These are phyloP conservation scores for Xyrauchen texanus DNA, from an alignment of 2,113 vertebrate species.

Conservation along the genomic window DNA sequence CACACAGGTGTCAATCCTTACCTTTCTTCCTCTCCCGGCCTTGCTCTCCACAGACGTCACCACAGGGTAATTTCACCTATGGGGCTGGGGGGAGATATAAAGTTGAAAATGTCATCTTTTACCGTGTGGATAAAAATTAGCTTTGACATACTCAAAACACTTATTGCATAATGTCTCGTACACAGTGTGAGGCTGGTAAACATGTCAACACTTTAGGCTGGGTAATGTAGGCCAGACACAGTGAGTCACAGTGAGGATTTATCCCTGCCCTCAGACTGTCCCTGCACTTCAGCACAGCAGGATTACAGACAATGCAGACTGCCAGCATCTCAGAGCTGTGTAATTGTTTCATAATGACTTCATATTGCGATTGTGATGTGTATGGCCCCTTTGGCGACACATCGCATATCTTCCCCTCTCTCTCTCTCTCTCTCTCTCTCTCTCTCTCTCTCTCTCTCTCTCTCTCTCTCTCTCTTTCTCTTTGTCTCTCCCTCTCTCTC, in stretches of 20 bases:
- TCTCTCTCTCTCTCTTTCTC: not conserved
- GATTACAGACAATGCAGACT: slow-evolving; percentile 37
- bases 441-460: not conserved
- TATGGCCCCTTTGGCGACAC: slow-evolving; percentile 15
- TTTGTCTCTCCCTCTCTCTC: not conserved
- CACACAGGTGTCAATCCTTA: too few species aligned
- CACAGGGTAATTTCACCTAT: slow-evolving; percentile 77
- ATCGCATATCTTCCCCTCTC: too few species aligned
- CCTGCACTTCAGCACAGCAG: slow-evolving; percentile 9
- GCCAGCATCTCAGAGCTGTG: slow-evolving; percentile 34
- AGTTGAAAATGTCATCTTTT: slow-evolving; percentile 71
- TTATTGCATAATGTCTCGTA: not conserved
- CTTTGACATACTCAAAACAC: not conserved
- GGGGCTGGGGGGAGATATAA: slow-evolving; percentile 95
- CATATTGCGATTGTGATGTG: slow-evolving; percentile 32
- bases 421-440: too few species aligned
- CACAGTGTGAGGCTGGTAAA: slow-evolving; percentile 2
- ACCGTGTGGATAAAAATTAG: too few species aligned
- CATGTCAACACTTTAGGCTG: not conserved
- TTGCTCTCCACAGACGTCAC: too few species aligned
- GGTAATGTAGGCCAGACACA: not conserved
- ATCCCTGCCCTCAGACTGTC: slow-evolving; percentile 20
- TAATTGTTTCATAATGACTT: slow-evolving; percentile 47
- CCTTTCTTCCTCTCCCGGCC: too few species aligned
- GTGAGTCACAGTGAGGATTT: slow-evolving; percentile 25